Base-by-base conservation (phyloP, 2,888 invertebrate species). In the Hydraecia micacea region DNA sequence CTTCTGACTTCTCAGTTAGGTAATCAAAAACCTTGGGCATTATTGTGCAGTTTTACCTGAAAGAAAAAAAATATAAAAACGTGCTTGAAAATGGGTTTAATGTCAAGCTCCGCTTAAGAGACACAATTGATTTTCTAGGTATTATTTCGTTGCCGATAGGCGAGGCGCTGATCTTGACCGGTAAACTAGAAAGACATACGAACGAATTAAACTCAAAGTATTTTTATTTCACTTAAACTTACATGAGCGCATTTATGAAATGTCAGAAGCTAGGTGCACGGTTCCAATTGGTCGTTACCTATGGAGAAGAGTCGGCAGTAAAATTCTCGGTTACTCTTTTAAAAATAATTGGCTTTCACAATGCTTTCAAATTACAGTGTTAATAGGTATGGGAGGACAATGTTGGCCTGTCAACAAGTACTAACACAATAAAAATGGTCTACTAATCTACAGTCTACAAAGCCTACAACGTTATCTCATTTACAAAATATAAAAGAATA, bases 11-110 rank as follows among this genome's bases (percentile, higher is more conserved):
- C 11, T 46, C 8, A 46, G 36, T 6, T 63, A 8, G 18, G 15
- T 21, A 42, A 9, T 77, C 39, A 42, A 65, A 63, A 78, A 21
- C 66, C 78, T 76, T 78, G 66, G 63, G 9, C 28, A 25, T 8
- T n/a, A 73, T 46, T 42, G 8, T 28, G 39, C 11, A 60, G n/a
- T 60, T 73, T 18, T 36, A n/a, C 2, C 21, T 7, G 21, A 58
- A 42, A 58, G 21, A 28, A 28, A 21, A 36, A 2, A 36, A 36
- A 1, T 36, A 36, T 36, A 36, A 36, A 36, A 36, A 36, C n/a
- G n/a, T n/a, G n/a, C n/a, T n/a, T n/a, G n/a, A n/a, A n/a, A n/a
- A n/a, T n/a, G n/a, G n/a, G n/a, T n/a, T n/a, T n/a, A n/a, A n/a
- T n/a, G n/a, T n/a, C n/a, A n/a, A n/a, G n/a, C n/a, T n/a, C n/a